These are phyloP conservation scores for Saccostrea glomerata DNA, from an alignment of 1,140 invertebrate genomes.

Conservation along the genomic window DNA sequence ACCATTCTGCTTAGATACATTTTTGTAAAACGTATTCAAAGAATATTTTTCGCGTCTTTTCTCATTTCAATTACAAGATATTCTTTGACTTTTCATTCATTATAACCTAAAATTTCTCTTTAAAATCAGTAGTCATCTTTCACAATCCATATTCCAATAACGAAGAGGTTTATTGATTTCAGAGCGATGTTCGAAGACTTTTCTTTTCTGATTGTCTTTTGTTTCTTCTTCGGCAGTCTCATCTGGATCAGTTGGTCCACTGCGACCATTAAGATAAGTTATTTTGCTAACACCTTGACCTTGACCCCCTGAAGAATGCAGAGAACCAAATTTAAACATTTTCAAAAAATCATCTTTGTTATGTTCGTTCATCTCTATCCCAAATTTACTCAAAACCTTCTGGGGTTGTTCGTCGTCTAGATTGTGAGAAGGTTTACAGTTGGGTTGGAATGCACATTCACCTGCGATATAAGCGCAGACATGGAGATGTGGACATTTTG, in stretches of 20 bases:
- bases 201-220: not conserved
- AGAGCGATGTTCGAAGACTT: not conserved
- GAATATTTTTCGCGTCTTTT: too few species aligned
- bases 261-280: too few species aligned
- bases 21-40: too few species aligned
- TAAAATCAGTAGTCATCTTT: too few species aligned
- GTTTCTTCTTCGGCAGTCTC: not conserved
- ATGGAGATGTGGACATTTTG: not conserved
- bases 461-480: not conserved
- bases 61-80: too few species aligned
- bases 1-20: too few species aligned
- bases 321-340: not conserved
- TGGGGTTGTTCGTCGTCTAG: not conserved
- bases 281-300: not conserved
- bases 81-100: too few species aligned
- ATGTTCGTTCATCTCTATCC: not conserved
- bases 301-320: not conserved
- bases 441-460: not conserved
- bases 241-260: too few species aligned
- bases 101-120: too few species aligned
- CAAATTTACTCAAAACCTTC: constrained; percentile 7
- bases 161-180: not conserved
- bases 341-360: not conserved
- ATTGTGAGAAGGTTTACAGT: constrained; percentile 7
- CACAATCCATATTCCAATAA: not conserved